Percentiles rank a stretch among this genome's conserved stretches.
Conservation (phyloP, 2,113 vertebrate species). For the Copsychus sechellarum region DNA sequence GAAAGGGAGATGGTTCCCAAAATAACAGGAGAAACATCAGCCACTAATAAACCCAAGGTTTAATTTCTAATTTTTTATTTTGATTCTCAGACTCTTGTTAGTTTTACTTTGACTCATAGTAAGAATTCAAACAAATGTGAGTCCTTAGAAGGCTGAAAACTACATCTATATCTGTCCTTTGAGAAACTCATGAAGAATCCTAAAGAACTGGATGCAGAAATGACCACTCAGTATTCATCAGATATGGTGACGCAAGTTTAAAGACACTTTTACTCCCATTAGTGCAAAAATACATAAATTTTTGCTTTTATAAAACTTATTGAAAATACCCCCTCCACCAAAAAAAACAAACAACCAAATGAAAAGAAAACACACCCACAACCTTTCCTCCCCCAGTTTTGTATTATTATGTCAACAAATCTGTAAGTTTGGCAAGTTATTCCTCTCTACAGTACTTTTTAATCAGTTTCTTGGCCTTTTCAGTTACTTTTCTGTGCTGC, state of each 20-base stretch:
- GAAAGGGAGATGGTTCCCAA: not conserved
- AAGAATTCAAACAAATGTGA: accelerated
- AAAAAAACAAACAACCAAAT: no score
- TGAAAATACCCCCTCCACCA: accelerated
- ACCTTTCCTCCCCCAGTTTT: accelerated
- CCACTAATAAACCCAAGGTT: accelerated
- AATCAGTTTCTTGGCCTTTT: not conserved
- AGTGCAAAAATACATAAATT: accelerated
- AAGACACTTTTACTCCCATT: accelerated
- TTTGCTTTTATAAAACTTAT: accelerated
- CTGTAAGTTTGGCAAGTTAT: accelerated
- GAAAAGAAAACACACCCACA: not conserved
- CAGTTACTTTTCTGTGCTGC: not conserved
- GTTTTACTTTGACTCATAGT: accelerated
- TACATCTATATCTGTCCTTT: accelerated
- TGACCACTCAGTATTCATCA: not conserved
- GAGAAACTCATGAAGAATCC: not conserved
- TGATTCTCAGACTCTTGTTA: not conserved
- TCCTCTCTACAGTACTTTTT: not conserved
- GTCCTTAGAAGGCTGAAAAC: not conserved
- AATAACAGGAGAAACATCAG: not conserved
- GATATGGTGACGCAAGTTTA: no score
- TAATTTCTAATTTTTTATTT: not conserved
- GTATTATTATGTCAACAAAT: not conserved
- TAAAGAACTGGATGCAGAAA: not conserved